Evolutionary conservation across 2,113 vertebrate species (phyloP), one percentile per base, ranked within the genome.

Genomic region (Cygnus buccinator): DNA sequence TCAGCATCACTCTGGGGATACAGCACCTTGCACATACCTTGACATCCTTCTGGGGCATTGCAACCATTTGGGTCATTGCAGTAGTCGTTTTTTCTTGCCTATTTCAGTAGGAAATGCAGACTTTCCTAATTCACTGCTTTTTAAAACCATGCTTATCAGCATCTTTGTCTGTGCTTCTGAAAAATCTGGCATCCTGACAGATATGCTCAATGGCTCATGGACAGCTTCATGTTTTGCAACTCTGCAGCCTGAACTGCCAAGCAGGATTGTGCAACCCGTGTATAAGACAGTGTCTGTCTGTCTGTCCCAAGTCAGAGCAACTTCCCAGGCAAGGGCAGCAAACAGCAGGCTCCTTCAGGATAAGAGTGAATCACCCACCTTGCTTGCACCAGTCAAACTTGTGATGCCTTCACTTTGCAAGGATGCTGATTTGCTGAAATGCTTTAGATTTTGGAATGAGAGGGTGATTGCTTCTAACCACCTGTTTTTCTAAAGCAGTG

Each of bases 241-340:
- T 17, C 54, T 0, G 0, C 57, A 37, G 66, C 37, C 1, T 0
- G 46, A 44, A 66, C 52, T 65, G 67, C 79, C 54, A 14, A 23
- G 74, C 57, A 39, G 58, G 44, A 20, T 77, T 92, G 91, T 62
- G 91, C 76, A 94, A 58, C 1, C 52, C 3, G 3, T 8, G 63
- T 28, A 16, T 8, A 1, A 39, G 48, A 26, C 39, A 4, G 73
- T 31, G 8, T 19, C 74, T 13, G 46, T 26, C 50, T 37, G 48
- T 50, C 22, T 50, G 50, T 50, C 50, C 44, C 88, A 85, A 62
- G 52, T 8, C 1, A 2, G 6, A 63, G 96, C 94, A 46, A 35
- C 57, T 19, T 67, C 63, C 35, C 1, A 35, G 1, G 50, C 4
- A 1, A 10, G 31, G 63, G 43, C 28, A 57, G 68, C 39, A 57